Evolutionary conservation across 2,797 vertebrate species (phyloP).

Genomic region (Onychomys torridus): DNA sequence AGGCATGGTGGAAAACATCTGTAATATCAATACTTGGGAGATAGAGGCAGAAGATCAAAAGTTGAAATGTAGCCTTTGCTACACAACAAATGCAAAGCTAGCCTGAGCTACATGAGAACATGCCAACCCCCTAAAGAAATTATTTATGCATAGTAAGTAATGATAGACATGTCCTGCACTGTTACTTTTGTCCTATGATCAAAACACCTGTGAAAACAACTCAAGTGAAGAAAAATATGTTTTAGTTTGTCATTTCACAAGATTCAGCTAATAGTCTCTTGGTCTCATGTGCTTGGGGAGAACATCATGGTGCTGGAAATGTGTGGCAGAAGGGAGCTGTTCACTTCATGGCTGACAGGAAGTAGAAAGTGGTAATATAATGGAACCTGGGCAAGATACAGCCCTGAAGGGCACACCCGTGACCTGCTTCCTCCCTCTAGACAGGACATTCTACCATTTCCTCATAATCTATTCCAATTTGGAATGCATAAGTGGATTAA

Average conservation of each 20-base stretch:
- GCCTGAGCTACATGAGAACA: neutral
- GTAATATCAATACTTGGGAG: neutral
- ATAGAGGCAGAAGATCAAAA: neutral
- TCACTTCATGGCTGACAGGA: neutral
- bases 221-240: neutral
- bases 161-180: neutral
- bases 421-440: neutral
- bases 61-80: neutral
- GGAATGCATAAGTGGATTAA: neutral
- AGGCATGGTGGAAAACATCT: neutral
- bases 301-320: neutral
- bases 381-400: neutral
- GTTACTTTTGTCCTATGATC: neutral
- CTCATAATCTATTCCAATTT: neutral
- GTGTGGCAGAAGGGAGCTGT: neutral
- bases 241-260: neutral
- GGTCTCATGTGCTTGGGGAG: neutral
- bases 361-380: neutral
- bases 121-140: neutral
- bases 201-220: neutral
- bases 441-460: neutral
- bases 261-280: neutral
- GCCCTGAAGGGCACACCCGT: neutral
- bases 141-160: constrained; percentile 29
- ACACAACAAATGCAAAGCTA: neutral